Conservation (phyloP, 2,888 invertebrate species). For the Agrenia bidenticulata region DNA sequence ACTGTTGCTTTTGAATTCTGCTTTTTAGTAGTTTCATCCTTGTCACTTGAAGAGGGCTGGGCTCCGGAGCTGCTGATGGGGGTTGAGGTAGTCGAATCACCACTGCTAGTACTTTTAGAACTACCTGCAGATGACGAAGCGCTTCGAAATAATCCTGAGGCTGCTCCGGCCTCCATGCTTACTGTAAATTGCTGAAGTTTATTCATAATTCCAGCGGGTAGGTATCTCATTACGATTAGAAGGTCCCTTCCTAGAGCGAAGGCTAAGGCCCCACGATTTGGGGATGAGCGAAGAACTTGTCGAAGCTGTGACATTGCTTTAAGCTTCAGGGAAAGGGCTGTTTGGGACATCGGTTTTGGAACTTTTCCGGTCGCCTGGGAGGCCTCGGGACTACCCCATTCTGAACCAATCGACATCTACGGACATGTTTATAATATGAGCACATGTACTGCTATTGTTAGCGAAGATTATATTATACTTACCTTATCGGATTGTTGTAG, state of each 20-base stretch:
- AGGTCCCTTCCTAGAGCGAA: slow-evolving; percentile 40
- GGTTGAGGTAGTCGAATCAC: not conserved
- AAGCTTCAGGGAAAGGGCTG: slow-evolving; percentile 16
- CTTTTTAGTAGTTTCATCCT: too few species aligned
- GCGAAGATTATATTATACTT: too few species aligned
- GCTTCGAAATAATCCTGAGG: not conserved
- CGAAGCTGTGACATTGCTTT: slow-evolving; percentile 31
- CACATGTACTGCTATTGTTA: too few species aligned
- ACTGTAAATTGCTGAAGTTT: slow-evolving; percentile 28
- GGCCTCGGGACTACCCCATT: slow-evolving; percentile 21
- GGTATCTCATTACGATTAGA: slow-evolving; percentile 32
- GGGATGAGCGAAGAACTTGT: slow-evolving; percentile 32
- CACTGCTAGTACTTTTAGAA: not conserved
- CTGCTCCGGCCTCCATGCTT: too few species aligned
- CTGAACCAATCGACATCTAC: slow-evolving; percentile 30
- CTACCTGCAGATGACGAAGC: not conserved
- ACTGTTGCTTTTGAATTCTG: not conserved
- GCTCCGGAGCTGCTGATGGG: not conserved
- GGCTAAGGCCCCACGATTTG: slow-evolving; percentile 34
- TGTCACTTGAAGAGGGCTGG: not conserved
- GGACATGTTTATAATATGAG: too few species aligned
- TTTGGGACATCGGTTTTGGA: slow-evolving; percentile 37
- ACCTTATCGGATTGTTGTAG: too few species aligned
- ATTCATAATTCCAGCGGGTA: slow-evolving; percentile 37
- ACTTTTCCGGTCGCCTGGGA: slow-evolving; percentile 9